phyloP scores from a whole-genome alignment of 2,888 invertebrate species.

The Congeria kusceri region DNA sequence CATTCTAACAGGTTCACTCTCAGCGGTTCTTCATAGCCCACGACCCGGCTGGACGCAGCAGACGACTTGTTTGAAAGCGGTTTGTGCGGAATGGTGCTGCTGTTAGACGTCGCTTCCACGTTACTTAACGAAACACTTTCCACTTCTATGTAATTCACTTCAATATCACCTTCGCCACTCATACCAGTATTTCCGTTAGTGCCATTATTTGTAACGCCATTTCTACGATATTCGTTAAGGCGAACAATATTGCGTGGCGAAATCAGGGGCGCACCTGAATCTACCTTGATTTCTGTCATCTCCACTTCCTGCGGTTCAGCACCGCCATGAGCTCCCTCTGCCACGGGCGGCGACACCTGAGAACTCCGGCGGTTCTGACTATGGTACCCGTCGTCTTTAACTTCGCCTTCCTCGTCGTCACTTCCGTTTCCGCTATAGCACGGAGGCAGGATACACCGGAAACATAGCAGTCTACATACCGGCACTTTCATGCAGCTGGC shows the following conservation, averaged over 20 bases:
- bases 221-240: slow-evolving; percentile 52
- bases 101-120: slow-evolving; percentile 12
- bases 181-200: not conserved
- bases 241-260: slow-evolving; percentile 33
- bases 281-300: slow-evolving; percentile 59
- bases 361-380: slow-evolving; percentile 62
- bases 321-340: slow-evolving; percentile 30
- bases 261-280: slow-evolving; percentile 51
- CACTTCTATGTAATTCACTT: slow-evolving; percentile 61
- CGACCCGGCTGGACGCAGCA: not conserved
- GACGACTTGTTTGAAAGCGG: not conserved
- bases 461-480: slow-evolving; percentile 57
- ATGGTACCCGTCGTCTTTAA: slow-evolving; percentile 59
- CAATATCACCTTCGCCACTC: slow-evolving; percentile 18
- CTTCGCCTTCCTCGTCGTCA: slow-evolving; percentile 51
- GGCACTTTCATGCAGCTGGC: slow-evolving; percentile 61
- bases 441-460: slow-evolving; percentile 59
- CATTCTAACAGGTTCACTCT: slow-evolving; percentile 24
- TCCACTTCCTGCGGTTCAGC: slow-evolving; percentile 39
- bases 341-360: slow-evolving; percentile 21
- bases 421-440: slow-evolving; percentile 57
- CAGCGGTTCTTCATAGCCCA: slow-evolving; percentile 39
- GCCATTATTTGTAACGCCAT: not conserved
- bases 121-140: slow-evolving; percentile 52
- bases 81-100: slow-evolving; percentile 41